These are phyloP conservation scores for Apodemus sylvaticus DNA, from an alignment of 2,113 vertebrate species.

Conservation along the genomic window DNA sequence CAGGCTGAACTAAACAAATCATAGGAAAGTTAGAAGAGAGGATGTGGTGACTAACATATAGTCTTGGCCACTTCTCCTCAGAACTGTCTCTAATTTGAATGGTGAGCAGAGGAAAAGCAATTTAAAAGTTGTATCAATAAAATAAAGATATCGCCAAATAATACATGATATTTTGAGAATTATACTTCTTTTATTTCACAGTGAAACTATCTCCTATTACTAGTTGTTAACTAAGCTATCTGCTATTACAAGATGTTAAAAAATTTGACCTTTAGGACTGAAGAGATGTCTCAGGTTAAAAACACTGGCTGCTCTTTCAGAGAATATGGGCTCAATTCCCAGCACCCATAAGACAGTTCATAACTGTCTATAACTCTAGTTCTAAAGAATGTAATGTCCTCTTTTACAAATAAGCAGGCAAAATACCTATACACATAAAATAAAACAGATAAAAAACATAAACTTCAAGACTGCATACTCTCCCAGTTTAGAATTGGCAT, in stretches of 20 bases:
- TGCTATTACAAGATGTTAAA: neutral
- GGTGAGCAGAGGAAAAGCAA: constrained; percentile 29
- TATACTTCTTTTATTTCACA: constrained; percentile 3
- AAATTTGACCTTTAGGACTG: neutral
- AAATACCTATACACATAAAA: neutral
- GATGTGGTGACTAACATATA: neutral
- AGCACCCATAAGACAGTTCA: neutral
- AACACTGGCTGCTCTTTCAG: neutral
- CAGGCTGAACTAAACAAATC: constrained; percentile 61
- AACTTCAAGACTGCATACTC: neutral
- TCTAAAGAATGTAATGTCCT: neutral
- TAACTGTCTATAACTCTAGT: neutral
- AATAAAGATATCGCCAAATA: constrained; percentile 51
- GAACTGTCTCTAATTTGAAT: constrained; percentile 38
- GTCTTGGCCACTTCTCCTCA: constrained; percentile 33
- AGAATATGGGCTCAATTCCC: neutral
- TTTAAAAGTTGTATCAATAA: constrained; percentile 35
- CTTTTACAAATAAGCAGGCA: neutral
- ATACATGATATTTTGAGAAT: constrained; percentile 20
- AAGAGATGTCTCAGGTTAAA: neutral
- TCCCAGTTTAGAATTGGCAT: neutral
- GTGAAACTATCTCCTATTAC: neutral
- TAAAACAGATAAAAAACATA: neutral
- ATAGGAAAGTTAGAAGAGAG: constrained; percentile 55
- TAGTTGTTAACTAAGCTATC: neutral